Conservation (phyloP, 2,113 vertebrate genomes). For the Copsychus sechellarum region DNA sequence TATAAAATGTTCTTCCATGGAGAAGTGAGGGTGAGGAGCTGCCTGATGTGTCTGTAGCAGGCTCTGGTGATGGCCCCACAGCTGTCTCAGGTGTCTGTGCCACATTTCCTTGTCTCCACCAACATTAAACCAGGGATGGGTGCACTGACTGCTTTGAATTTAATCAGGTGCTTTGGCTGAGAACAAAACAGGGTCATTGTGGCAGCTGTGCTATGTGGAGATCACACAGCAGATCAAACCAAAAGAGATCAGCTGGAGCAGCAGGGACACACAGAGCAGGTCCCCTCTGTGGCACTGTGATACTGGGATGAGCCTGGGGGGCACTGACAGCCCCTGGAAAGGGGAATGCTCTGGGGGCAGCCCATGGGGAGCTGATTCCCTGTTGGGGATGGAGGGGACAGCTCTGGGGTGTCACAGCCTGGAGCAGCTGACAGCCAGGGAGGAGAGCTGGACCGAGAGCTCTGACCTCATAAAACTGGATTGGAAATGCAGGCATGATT, state of each 20-base stretch:
- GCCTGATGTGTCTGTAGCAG: background rate
- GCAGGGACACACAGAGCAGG: background rate
- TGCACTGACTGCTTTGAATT: background rate
- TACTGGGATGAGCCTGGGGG: accelerated
- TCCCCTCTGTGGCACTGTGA: background rate
- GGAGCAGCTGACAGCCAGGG: background rate
- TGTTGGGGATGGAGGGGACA: accelerated
- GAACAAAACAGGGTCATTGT: background rate
- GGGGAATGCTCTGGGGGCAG: accelerated
- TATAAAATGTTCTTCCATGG: background rate
- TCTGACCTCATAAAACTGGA: constrained; percentile 65
- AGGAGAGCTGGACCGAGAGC: constrained; percentile 17
- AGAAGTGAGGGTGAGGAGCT: background rate
- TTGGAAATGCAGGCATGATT: constrained; percentile 77
- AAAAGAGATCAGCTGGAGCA: background rate
- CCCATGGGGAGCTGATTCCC: accelerated
- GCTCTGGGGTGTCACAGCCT: background rate
- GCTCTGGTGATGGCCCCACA: accelerated
- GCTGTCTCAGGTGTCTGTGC: background rate
- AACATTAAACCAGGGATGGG: background rate
- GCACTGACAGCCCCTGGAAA: background rate
- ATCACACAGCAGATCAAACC: background rate
- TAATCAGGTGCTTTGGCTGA: background rate
- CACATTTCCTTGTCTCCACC: background rate
- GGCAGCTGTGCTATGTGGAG: background rate